These are phyloP conservation scores for Amblyjoppa fuscipennis DNA, from an alignment of 2,888 invertebrate species.

Conservation along the genomic window DNA sequence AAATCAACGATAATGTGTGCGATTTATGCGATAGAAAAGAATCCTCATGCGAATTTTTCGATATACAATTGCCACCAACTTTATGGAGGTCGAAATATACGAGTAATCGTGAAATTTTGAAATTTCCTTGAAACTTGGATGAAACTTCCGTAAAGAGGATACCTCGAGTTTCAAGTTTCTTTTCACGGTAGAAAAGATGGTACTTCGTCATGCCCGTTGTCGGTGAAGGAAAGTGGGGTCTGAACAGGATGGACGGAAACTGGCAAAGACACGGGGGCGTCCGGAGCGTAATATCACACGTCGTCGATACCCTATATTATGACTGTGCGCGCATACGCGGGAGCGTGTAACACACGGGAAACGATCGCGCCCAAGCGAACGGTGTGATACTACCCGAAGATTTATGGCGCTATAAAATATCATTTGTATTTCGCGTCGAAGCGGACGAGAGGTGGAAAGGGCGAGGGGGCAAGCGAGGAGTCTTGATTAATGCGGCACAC, in stretches of 20 bases:
- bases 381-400: constrained; percentile 79
- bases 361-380: constrained; percentile 66
- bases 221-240: constrained; percentile 48
- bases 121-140: no score
- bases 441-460: constrained; percentile 72
- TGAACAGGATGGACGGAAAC: constrained; percentile 58
- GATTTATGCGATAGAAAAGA: no score
- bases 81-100: no score
- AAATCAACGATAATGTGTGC: no score
- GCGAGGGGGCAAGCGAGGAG: constrained; percentile 48
- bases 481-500: constrained; percentile 83
- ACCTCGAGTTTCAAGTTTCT: background rate
- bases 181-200: constrained; percentile 47
- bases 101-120: no score
- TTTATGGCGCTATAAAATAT: constrained; percentile 85
- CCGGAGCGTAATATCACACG: constrained; percentile 59
- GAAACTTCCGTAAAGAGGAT: no score
- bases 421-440: constrained; percentile 85
- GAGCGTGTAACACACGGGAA: constrained; percentile 26
- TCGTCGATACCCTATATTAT: constrained; percentile 47
- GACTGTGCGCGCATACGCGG: background rate
- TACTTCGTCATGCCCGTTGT: constrained; percentile 19
- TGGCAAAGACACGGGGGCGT: constrained; percentile 57
- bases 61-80: no score
- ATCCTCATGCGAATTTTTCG: no score